phyloP scores from a whole-genome alignment of 2,797 vertebrate genomes.

The Channa striata region DNA sequence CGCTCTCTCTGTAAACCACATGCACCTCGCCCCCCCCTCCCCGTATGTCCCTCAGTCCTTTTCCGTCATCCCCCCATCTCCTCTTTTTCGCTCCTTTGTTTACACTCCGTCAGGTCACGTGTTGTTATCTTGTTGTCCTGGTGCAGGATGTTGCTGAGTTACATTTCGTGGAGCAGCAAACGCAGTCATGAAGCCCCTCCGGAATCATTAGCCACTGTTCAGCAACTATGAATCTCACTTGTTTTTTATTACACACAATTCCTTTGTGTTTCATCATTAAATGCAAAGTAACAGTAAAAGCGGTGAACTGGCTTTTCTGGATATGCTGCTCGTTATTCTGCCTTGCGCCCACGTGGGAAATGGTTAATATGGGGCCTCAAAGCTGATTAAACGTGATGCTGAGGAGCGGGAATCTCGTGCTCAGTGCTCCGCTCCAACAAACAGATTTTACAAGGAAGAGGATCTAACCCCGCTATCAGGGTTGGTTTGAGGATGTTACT shows the following conservation, averaged over 20 bases:
- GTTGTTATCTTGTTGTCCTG: conserved; percentile 37
- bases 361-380: conserved; percentile 7
- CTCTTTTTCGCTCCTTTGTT: conserved; percentile 31
- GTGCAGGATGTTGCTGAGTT: conserved; percentile 41
- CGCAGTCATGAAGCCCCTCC: conserved; percentile 45
- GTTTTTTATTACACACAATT: conserved; percentile 50
- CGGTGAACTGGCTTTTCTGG: conserved; percentile 22
- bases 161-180: conserved; percentile 32
- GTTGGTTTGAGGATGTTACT: conserved; percentile 39
- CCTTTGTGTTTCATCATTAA: conserved; percentile 52
- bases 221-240: conserved; percentile 37
- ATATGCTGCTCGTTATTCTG: conserved; percentile 30
- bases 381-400: conserved; percentile 21
- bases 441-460: conserved; percentile 29
- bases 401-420: conserved; percentile 2
- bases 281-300: conserved; percentile 37
- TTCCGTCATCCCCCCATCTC: conserved; percentile 3
- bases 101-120: conserved; percentile 36
- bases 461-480: conserved; percentile 49
- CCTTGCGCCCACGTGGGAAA: conserved; percentile 11
- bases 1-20: conserved; percentile 17
- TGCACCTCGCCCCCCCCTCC: conserved; percentile 9
- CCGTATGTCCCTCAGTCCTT: conserved; percentile 10
- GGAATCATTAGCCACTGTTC: conserved; percentile 41
- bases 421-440: conserved; percentile 8